Base-by-base conservation (phyloP, 2,888 invertebrate species). In the Amiota mariae region DNA sequence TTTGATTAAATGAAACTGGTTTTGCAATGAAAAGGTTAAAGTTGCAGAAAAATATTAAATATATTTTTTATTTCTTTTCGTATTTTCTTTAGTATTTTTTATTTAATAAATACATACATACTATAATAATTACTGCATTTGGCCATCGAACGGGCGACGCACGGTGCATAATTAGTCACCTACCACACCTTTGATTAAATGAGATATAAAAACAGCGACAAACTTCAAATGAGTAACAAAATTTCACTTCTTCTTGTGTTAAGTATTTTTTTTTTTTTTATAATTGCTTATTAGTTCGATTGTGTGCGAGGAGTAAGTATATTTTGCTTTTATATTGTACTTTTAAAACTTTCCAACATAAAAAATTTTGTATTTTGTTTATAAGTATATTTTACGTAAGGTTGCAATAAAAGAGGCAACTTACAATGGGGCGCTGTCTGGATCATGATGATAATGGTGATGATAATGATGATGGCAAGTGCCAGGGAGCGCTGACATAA, bases 331-430 rank as follows among this genome's bases (percentile, higher is more conserved):
- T 54, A 8, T 20, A 24, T 18, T 36, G 63, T 63, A 46, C 46
- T 63, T 63, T n/a, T 36, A 63, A 63, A 63, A 63, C 36, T 63
- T 63, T 63, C 46, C 46, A 63, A 63, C 63, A 13, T 63, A 36
- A 46, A 63, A 63, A 36, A 36, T 36, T 24, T 24, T 36, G 36
- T 36, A 36, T 36, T 4, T 36, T 36, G 36, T 6, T 36, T 15
- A 54, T 15, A 54, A 15, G 54, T 54, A 54, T 15, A 15, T 54
- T 49, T 66, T 66, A 66, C 66, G 66, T 66, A 66, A 66, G 66
- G 12, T 24, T 12, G 46, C 18, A 46, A 8, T 46, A 13, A 36
- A 18, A 63, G 36, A 36, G 63, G 9, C 46, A 36, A n/a, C 63
- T 59, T 15, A 54, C n/a, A 12, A 8, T 11, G 15, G 54, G 54